These are phyloP conservation scores for Silurus meridionalis DNA, from an alignment of 2,113 vertebrate genomes.

Conservation along the genomic window DNA sequence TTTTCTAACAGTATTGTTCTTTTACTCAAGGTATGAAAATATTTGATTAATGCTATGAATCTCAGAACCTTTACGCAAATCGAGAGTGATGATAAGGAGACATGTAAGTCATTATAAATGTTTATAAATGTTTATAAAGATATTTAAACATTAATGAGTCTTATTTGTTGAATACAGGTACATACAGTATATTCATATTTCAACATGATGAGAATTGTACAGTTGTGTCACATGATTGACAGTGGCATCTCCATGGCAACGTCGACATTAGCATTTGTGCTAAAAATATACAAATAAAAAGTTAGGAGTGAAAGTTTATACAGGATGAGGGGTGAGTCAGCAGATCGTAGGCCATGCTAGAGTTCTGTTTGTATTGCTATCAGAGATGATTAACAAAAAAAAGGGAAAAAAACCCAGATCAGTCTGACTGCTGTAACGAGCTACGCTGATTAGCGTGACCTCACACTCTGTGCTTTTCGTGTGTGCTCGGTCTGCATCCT, in stretches of 20 bases:
- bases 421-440: not conserved
- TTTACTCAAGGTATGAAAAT: not conserved
- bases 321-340: not conserved
- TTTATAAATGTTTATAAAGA: not conserved
- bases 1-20: not conserved
- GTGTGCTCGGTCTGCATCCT: too few species aligned
- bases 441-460: not conserved
- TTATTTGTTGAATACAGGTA: not conserved
- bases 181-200: not conserved
- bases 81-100: not conserved
- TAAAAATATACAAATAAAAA: not conserved
- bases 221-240: not conserved
- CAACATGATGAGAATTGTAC: not conserved
- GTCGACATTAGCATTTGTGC: not conserved
- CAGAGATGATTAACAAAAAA: not conserved
- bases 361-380: not conserved
- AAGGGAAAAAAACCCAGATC: not conserved
- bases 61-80: not conserved
- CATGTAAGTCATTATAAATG: not conserved
- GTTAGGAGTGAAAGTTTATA: not conserved
- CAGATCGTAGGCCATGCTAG: not conserved
- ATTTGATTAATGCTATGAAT: too few species aligned
- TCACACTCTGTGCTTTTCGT: not conserved
- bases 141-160: not conserved
- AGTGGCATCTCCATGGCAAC: not conserved